These are phyloP conservation scores for Xestia sexstrigata DNA, from an alignment of 2,888 invertebrate genomes.

Conservation along the genomic window DNA sequence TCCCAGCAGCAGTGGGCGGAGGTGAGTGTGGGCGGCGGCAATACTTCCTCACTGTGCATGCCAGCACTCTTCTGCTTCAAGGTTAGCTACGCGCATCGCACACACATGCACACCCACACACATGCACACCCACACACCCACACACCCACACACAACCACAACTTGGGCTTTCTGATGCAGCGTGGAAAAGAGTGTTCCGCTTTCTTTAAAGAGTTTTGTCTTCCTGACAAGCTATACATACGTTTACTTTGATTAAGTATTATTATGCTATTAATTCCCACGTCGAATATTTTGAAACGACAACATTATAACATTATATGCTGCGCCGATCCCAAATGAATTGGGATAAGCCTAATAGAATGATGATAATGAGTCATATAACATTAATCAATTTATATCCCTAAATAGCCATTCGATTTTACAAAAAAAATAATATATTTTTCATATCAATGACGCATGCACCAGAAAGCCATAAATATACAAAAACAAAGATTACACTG, in stretches of 20 bases:
- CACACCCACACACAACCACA: conserved; percentile 56
- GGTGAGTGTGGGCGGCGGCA: conserved; percentile 90
- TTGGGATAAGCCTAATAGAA: no score
- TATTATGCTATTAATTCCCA: not conserved
- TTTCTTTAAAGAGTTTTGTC: not conserved
- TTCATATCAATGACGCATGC: not conserved
- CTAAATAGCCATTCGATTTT: not conserved
- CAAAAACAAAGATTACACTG: conserved; percentile 46
- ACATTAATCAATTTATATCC: not conserved
- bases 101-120: conserved; percentile 62
- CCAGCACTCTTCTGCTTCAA: conserved; percentile 96
- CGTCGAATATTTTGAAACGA: not conserved
- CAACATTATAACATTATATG: not conserved
- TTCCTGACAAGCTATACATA: not conserved
- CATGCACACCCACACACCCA: conserved; percentile 41
- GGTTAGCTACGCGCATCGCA: conserved; percentile 88
- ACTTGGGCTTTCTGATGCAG: conserved; percentile 34
- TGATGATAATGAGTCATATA: no score
- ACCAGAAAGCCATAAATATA: conserved; percentile 38
- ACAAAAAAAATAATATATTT: not conserved
- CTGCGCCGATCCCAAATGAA: no score
- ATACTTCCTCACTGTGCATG: conserved; percentile 94
- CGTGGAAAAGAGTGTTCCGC: not conserved
- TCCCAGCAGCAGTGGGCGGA: conserved; percentile 72
- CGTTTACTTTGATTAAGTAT: not conserved